Percentiles rank a stretch among this genome's conserved stretches.
Conservation (phyloP, 2,888 invertebrate species). For the Caenorhabditis japonica region DNA sequence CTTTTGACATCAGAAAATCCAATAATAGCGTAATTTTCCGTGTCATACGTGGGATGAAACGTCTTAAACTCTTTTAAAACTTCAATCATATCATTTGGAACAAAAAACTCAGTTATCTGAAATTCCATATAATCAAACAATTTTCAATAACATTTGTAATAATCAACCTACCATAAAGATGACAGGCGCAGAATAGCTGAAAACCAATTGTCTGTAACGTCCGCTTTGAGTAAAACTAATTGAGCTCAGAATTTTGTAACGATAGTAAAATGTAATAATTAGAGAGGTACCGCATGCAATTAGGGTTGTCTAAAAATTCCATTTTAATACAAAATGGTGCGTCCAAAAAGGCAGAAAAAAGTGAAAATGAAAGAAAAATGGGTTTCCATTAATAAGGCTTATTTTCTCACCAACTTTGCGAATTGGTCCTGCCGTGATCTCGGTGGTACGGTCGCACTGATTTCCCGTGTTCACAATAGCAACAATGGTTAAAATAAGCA, state of each 20-base stretch:
- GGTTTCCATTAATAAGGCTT: too few species aligned
- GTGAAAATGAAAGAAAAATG: too few species aligned
- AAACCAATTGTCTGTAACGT: constrained; percentile 11
- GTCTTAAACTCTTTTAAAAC: neutral
- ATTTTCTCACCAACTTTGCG: too few species aligned
- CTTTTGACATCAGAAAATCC: constrained; percentile 27
- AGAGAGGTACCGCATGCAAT: constrained; percentile 26
- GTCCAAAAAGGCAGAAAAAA: too few species aligned
- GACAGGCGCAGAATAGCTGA: constrained; percentile 17
- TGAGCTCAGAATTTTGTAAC: constrained; percentile 28
- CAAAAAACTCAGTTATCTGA: constrained; percentile 12
- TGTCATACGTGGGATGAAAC: constrained; percentile 17
- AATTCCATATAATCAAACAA: too few species aligned
- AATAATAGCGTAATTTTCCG: constrained; percentile 17
- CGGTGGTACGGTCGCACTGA: too few species aligned
- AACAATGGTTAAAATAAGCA: too few species aligned
- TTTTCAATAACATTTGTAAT: too few species aligned
- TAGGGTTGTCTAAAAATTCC: constrained; percentile 9
- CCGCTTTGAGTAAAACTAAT: constrained; percentile 15
- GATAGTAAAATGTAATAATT: constrained; percentile 30
- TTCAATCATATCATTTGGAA: constrained; percentile 9
- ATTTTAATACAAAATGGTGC: too few species aligned
- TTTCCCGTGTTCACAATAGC: too few species aligned
- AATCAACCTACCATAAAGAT: constrained; percentile 24
- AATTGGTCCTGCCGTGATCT: too few species aligned